These are phyloP conservation scores for Pangasius krempfi DNA, from an alignment of 2,797 vertebrate species.

Conservation along the genomic window DNA sequence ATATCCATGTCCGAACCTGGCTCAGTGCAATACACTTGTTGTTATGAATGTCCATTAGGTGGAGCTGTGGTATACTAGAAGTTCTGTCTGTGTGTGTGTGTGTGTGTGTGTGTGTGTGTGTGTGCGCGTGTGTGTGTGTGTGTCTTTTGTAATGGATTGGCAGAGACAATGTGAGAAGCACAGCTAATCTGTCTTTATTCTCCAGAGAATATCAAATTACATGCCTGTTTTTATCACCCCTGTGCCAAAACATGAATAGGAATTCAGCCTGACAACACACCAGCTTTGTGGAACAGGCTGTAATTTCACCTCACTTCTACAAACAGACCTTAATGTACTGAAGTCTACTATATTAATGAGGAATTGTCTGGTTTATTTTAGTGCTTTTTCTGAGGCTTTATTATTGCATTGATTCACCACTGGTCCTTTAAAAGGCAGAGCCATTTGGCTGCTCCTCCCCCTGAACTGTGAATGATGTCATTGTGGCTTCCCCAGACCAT, in stretches of 20 bases:
- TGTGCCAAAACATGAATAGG: slow-evolving; percentile 43
- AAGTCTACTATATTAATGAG: not conserved
- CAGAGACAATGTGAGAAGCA: slow-evolving; percentile 74
- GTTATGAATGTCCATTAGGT: slow-evolving; percentile 51
- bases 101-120: slow-evolving; percentile 38
- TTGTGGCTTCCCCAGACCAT: slow-evolving; percentile 55
- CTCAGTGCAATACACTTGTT: not conserved
- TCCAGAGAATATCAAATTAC: slow-evolving; percentile 90
- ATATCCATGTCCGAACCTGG: not conserved
- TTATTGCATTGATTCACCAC: not conserved
- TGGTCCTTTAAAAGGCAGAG: slow-evolving; percentile 61
- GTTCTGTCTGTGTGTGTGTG: not conserved
- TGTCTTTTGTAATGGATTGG: slow-evolving; percentile 64
- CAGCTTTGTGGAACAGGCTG: slow-evolving; percentile 25
- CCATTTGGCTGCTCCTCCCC: slow-evolving; percentile 45
- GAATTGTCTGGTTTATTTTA: not conserved
- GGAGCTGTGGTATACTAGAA: slow-evolving; percentile 51
- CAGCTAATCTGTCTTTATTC: slow-evolving; percentile 65
- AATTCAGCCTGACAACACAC: slow-evolving; percentile 46
- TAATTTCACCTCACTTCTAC: slow-evolving; percentile 31
- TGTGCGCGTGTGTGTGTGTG: slow-evolving; percentile 10
- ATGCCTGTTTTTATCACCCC: slow-evolving; percentile 48
- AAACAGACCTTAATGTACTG: slow-evolving; percentile 9
- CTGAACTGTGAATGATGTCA: slow-evolving; percentile 55
- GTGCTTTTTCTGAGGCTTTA: not conserved